These are phyloP conservation scores for Pristiophorus japonicus DNA, from an alignment of 2,113 vertebrate species.

Conservation along the genomic window DNA sequence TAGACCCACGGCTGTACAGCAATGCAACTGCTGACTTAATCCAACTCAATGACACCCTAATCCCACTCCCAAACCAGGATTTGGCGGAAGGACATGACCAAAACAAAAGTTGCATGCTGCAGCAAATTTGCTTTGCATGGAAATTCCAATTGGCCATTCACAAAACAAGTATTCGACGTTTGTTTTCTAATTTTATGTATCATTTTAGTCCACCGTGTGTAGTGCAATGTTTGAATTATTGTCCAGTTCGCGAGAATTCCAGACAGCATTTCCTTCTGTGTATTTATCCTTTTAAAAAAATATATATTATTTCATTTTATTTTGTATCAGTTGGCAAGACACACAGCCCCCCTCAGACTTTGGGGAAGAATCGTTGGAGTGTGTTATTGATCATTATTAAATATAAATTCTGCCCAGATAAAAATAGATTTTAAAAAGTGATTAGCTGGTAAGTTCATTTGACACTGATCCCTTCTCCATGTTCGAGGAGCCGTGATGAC, in stretches of 20 bases:
- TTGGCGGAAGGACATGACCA: background rate
- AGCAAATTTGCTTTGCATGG: background rate
- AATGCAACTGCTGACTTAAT: background rate
- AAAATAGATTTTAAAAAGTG: constrained; percentile 25
- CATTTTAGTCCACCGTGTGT: background rate
- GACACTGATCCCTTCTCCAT: constrained; percentile 24
- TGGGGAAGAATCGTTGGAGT: background rate
- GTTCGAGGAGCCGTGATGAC: constrained; percentile 22
- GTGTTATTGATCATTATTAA: constrained; percentile 27
- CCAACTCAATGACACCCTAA: background rate
- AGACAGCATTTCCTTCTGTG: background rate
- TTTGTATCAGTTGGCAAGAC: background rate
- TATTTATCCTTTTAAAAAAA: background rate
- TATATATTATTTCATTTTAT: background rate
- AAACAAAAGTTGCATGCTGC: background rate
- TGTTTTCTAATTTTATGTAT: background rate
- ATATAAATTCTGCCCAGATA: constrained; percentile 26
- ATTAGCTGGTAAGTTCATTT: constrained; percentile 34
- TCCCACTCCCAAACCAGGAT: background rate
- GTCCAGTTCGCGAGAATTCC: background rate
- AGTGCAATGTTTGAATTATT: background rate
- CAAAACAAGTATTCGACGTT: background rate
- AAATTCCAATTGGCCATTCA: background rate
- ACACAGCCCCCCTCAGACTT: background rate
- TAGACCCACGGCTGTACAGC: background rate